Percentiles rank a stretch among this genome's conserved stretches.
Evolutionary conservation across 2,888 invertebrate species (phyloP).

Genomic region (Proisotoma minuta): DNA sequence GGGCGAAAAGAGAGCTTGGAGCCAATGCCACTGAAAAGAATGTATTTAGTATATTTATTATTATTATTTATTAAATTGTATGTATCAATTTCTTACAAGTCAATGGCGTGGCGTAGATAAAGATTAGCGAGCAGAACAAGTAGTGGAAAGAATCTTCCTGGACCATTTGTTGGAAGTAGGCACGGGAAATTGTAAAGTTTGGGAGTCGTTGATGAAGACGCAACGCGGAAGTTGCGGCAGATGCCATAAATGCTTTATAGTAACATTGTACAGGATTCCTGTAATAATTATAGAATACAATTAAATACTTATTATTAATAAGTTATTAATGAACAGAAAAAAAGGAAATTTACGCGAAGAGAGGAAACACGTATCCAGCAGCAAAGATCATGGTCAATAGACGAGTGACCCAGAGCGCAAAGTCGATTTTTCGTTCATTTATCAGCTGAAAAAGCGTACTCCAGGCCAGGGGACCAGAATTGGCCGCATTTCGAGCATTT

Average conservation of each 20-base stretch:
- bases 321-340: background rate
- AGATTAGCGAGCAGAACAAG: slow-evolving; percentile 89
- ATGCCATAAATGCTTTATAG: slow-evolving; percentile 84
- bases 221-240: slow-evolving; percentile 91
- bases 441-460: slow-evolving; percentile 50
- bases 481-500: too few species aligned
- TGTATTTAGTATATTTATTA: background rate
- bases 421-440: slow-evolving; percentile 76
- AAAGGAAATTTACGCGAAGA: slow-evolving; percentile 69
- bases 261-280: slow-evolving; percentile 75
- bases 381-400: slow-evolving; percentile 78
- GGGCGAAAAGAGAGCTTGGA: slow-evolving; percentile 85
- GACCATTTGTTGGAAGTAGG: slow-evolving; percentile 74
- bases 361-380: slow-evolving; percentile 75
- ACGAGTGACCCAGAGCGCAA: slow-evolving; percentile 80
- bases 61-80: background rate
- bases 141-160: slow-evolving; percentile 95
- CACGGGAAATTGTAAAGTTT: slow-evolving; percentile 70
- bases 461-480: slow-evolving; percentile 33
- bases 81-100: slow-evolving; percentile 62
- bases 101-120: slow-evolving; percentile 82
- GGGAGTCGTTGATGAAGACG: slow-evolving; percentile 92
- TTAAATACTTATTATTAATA: background rate
- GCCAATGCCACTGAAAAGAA: slow-evolving; percentile 72
- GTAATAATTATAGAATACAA: slow-evolving; percentile 50